Evolutionary conservation across 2,888 invertebrate genomes (phyloP).

Genomic region (Plagodis dolabraria): DNA sequence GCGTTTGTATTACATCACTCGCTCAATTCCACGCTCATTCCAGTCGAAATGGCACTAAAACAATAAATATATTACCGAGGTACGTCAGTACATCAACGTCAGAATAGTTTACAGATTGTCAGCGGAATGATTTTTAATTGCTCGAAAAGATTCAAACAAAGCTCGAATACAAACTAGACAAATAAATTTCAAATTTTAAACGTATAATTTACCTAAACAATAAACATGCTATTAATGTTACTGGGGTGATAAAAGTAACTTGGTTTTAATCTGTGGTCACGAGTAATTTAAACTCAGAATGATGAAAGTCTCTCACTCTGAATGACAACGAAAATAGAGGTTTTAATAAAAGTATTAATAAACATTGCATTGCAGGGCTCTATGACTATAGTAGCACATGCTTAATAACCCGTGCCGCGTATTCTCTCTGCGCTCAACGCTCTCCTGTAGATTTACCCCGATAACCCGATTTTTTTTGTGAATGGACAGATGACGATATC

Average conservation of each 20-base stretch:
- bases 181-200: constrained; percentile 37
- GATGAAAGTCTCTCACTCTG: too few relatives aligned
- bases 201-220: constrained; percentile 8
- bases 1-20: constrained; percentile 26
- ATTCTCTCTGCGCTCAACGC: too few relatives aligned
- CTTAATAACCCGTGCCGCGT: too few relatives aligned
- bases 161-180: constrained; percentile 37
- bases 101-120: constrained; percentile 60
- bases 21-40: constrained; percentile 23
- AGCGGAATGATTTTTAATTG: constrained; percentile 66
- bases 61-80: constrained; percentile 43
- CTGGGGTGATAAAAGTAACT: neutral
- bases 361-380: too few relatives aligned
- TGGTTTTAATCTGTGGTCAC: too few relatives aligned
- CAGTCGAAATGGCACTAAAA: constrained; percentile 38
- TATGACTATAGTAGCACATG: too few relatives aligned
- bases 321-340: too few relatives aligned
- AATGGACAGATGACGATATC: too few relatives aligned
- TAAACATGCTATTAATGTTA: constrained; percentile 20
- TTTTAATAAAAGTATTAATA: too few relatives aligned
- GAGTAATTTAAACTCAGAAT: too few relatives aligned
- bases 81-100: constrained; percentile 59
- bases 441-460: too few relatives aligned
- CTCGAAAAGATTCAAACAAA: constrained; percentile 48
- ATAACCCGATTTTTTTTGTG: too few relatives aligned